Conservation (phyloP, 2,888 invertebrate species). For the Heliconius sara region DNA sequence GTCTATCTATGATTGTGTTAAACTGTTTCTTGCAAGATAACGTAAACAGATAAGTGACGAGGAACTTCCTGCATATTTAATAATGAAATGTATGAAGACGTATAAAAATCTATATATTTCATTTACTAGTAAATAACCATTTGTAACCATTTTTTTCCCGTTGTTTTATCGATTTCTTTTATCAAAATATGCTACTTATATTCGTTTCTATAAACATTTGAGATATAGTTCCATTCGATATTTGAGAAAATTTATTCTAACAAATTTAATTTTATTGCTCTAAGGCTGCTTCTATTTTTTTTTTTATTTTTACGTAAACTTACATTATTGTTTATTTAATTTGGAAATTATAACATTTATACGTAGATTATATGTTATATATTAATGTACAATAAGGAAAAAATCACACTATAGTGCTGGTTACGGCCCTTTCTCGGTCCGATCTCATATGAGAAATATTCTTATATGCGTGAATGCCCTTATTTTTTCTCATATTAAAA, state of each 20-base stretch:
- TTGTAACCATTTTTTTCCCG: background rate
- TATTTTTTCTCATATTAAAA: too few relatives aligned
- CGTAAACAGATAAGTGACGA: background rate
- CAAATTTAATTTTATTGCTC: background rate
- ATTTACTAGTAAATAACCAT: background rate
- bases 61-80: background rate
- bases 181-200: background rate
- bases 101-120: background rate
- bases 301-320: background rate
- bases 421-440: too few relatives aligned
- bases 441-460: too few relatives aligned
- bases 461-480: too few relatives aligned
- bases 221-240: too few relatives aligned
- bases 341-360: constrained; percentile 8
- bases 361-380: background rate
- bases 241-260: background rate
- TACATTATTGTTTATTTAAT: background rate
- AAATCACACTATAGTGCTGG: too few relatives aligned
- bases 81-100: background rate
- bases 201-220: too few relatives aligned
- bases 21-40: background rate
- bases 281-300: background rate
- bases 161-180: background rate
- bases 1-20: background rate
- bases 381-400: background rate